Conservation (phyloP, 2,888 invertebrate species). For the Lamproptera curius region DNA sequence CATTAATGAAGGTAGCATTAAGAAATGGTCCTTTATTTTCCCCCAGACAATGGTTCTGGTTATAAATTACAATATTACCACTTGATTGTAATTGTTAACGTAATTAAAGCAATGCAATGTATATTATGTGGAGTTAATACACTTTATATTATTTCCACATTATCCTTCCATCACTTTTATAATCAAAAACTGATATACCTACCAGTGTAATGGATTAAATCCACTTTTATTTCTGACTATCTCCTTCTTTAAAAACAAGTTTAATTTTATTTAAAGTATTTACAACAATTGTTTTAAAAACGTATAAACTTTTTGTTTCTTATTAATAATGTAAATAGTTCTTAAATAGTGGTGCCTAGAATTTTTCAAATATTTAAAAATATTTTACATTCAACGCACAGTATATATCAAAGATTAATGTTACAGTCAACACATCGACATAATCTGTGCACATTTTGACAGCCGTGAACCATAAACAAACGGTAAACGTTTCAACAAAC, state of each 20-base stretch:
- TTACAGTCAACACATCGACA: too few relatives aligned
- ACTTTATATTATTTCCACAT: too few relatives aligned
- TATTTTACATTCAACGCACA: neutral
- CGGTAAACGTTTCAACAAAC: constrained; percentile 12
- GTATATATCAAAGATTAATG: too few relatives aligned
- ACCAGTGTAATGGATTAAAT: too few relatives aligned
- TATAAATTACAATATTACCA: too few relatives aligned
- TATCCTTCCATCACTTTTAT: too few relatives aligned
- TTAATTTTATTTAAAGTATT: neutral
- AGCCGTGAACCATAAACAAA: constrained; percentile 6
- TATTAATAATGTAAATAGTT: neutral
- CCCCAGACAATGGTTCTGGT: neutral
- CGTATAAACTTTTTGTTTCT: neutral
- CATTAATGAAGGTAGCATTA: constrained; percentile 15
- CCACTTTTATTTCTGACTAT: too few relatives aligned
- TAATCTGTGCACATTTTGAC: neutral
- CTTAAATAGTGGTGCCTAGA: neutral
- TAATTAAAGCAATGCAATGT: too few relatives aligned
- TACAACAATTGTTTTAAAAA: neutral
- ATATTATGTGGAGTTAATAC: too few relatives aligned
- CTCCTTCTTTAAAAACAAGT: too few relatives aligned
- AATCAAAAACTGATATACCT: too few relatives aligned
- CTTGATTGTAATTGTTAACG: too few relatives aligned
- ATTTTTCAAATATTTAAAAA: neutral
- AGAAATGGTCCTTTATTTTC: constrained; percentile 12